Evolutionary conservation across 2,888 invertebrate genomes (phyloP).

Genomic region (Marasmarcha lunaedactyla): DNA sequence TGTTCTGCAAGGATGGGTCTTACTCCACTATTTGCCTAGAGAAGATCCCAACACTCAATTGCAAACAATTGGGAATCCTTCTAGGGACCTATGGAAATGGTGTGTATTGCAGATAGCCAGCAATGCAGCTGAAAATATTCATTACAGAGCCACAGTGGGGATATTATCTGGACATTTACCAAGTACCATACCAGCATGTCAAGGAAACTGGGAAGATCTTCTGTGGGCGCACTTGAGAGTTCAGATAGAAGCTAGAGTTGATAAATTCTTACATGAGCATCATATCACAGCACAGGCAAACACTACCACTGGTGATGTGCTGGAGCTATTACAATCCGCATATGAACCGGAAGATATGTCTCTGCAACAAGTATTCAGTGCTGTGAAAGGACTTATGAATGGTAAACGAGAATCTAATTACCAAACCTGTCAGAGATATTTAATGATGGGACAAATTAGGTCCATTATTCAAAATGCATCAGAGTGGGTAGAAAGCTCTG

Average conservation of each 20-base stretch:
- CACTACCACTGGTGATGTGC: slow-evolving; percentile 45
- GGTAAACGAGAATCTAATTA: slow-evolving; percentile 74
- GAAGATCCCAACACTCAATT: slow-evolving; percentile 50
- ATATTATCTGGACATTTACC: slow-evolving; percentile 86
- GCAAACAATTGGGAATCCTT: slow-evolving; percentile 85
- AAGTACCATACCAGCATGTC: slow-evolving; percentile 79
- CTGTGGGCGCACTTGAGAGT: slow-evolving; percentile 90
- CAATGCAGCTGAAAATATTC: slow-evolving; percentile 65
- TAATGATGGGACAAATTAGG: slow-evolving; percentile 86
- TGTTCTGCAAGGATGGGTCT: slow-evolving; percentile 89
- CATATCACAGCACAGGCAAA: slow-evolving; percentile 54
- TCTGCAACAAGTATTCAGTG: slow-evolving; percentile 50
- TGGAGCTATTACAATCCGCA: slow-evolving; percentile 49
- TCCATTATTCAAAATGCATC: slow-evolving; percentile 79
- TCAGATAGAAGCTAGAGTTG: slow-evolving; percentile 87
- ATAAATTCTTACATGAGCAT: slow-evolving; percentile 68
- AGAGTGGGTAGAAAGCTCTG: slow-evolving; percentile 71
- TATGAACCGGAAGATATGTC: slow-evolving; percentile 44
- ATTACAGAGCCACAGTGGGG: slow-evolving; percentile 77
- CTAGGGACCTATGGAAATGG: slow-evolving; percentile 83
- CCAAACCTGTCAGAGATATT: slow-evolving; percentile 83
- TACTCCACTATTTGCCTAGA: slow-evolving; percentile 88
- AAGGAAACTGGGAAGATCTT: slow-evolving; percentile 88
- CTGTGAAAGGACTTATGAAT: slow-evolving; percentile 55
- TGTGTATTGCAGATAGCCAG: slow-evolving; percentile 75